Conservation (phyloP, 2,888 invertebrate genomes). For the Hypercompe scribonia region DNA sequence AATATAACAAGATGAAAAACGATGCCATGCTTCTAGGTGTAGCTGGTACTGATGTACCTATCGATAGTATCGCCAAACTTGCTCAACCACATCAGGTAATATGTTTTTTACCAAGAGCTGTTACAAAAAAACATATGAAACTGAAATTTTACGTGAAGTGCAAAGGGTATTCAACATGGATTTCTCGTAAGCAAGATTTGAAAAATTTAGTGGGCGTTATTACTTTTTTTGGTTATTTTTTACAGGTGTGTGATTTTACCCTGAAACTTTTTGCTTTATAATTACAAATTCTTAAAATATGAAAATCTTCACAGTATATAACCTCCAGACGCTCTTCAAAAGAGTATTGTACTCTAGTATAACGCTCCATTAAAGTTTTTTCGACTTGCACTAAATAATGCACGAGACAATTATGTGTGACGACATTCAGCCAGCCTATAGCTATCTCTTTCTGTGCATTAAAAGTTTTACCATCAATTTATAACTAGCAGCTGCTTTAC, state of each 20-base stretch:
- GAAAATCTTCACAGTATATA: not conserved
- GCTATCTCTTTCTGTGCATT: not conserved
- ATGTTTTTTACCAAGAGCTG: not conserved
- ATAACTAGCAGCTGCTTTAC: not conserved
- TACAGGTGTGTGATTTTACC: no score
- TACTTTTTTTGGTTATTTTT: not conserved
- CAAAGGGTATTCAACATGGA: not conserved
- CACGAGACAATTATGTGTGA: not conserved
- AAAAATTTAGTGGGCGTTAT: not conserved
- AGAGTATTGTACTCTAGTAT: not conserved
- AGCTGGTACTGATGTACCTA: slow-evolving; percentile 97
- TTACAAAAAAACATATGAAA: not conserved
- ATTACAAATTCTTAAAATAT: not conserved
- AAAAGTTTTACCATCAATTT: not conserved
- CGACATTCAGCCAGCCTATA: not conserved
- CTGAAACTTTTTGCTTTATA: not conserved
- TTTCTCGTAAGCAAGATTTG: no score
- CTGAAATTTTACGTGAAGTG: not conserved
- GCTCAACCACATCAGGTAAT: slow-evolving; percentile 95
- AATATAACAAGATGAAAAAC: slow-evolving; percentile 87
- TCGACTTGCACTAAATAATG: not conserved
- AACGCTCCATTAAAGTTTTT: not conserved
- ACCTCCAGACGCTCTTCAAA: not conserved
- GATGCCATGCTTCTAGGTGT: slow-evolving; percentile 96
- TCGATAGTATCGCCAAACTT: slow-evolving; percentile 95